Evolutionary conservation across 1,140 invertebrate genomes (phyloP).

Genomic region (Trichonephila inaurata): DNA sequence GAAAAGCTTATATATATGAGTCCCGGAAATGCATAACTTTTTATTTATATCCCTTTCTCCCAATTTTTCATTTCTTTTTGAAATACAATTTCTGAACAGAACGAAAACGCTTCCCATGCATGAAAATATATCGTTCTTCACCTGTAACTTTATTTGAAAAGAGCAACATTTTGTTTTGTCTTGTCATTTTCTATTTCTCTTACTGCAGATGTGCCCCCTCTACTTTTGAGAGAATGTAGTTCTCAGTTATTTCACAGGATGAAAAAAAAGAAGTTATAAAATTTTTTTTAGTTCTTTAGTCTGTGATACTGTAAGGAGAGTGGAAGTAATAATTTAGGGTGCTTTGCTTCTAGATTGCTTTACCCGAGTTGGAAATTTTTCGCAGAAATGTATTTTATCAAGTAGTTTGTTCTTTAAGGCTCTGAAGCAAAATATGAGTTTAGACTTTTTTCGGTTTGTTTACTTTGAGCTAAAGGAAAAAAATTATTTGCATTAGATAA

Average conservation of each 20-base stretch:
- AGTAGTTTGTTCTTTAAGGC: background rate
- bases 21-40: constrained; percentile 3
- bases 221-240: background rate
- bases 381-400: background rate
- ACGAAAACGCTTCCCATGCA: background rate
- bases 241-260: background rate
- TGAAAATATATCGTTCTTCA: constrained; percentile 18
- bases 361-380: background rate
- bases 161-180: constrained; percentile 25
- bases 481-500: background rate
- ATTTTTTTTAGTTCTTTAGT: background rate
- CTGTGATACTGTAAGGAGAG: background rate
- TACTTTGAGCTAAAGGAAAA: background rate
- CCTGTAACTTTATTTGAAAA: constrained; percentile 39
- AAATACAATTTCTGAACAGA: constrained; percentile 33
- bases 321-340: constrained; percentile 36
- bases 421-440: background rate
- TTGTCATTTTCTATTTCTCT: constrained; percentile 36
- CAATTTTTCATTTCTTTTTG: constrained; percentile 26
- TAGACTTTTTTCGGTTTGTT: background rate
- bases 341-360: constrained; percentile 3
- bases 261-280: background rate
- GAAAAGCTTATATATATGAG: background rate
- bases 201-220: background rate
- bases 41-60: constrained; percentile 25